Percentiles rank a stretch among this genome's conserved stretches.
These are phyloP conservation scores for Onchidella celtica DNA, from an alignment of 2,888 invertebrate species.

Conservation along the genomic window DNA sequence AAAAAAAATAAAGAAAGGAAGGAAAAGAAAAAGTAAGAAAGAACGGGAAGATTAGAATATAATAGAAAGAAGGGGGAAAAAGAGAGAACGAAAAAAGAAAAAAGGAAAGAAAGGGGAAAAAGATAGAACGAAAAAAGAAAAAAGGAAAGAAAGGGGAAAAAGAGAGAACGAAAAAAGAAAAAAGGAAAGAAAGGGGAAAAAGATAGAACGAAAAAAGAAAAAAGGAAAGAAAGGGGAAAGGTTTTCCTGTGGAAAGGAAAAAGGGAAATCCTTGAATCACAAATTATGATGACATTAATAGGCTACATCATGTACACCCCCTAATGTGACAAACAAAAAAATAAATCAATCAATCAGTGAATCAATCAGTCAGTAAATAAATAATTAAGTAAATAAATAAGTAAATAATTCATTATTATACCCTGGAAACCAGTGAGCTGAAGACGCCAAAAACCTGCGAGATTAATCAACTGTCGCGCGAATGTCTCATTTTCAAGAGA, in stretches of 20 bases:
- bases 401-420: too few species aligned
- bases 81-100: neutral
- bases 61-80: neutral
- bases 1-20: neutral
- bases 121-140: neutral
- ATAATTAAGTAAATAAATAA: too few species aligned
- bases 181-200: constrained; percentile 14
- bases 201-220: neutral
- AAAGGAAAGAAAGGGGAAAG: neutral
- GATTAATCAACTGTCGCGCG: too few species aligned
- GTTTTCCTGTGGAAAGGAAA: neutral
- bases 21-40: neutral
- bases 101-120: neutral
- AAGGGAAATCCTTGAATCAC: too few species aligned
- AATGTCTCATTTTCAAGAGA: too few species aligned
- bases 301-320: too few species aligned
- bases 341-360: too few species aligned
- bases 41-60: neutral
- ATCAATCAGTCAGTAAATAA: too few species aligned
- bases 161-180: constrained; percentile 1
- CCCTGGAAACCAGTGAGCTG: too few species aligned
- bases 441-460: too few species aligned
- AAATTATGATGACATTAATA: too few species aligned
- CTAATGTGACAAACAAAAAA: too few species aligned
- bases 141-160: neutral